A percentile compares a stretch with the other conserved stretches of the same genome.
These are phyloP conservation scores for Sitophilus oryzae DNA, from an alignment of 1,140 invertebrate species.

Conservation along the genomic window DNA sequence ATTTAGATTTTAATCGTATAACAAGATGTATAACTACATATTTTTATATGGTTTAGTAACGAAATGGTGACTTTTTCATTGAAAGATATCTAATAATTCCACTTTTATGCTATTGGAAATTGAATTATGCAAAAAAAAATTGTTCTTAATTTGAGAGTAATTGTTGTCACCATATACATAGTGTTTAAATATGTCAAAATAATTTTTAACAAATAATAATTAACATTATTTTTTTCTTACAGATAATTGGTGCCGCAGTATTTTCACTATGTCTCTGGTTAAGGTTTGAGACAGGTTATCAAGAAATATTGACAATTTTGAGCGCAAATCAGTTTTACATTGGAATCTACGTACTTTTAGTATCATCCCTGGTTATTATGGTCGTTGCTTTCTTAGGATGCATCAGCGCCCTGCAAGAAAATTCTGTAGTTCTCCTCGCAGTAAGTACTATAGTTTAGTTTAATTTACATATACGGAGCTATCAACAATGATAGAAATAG, in stretches of 20 bases:
- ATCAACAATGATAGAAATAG: too few species aligned
- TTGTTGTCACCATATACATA: too few species aligned
- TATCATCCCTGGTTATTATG: conserved; percentile 63
- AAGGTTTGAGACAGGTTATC: conserved; percentile 68
- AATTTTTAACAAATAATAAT: too few species aligned
- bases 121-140: too few species aligned
- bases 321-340: conserved; percentile 71
- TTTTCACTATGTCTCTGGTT: conserved; percentile 77
- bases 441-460: conserved; percentile 48
- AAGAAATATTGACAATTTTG: conserved; percentile 71
- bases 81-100: too few species aligned
- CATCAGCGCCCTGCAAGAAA: conserved; percentile 64
- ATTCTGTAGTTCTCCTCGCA: conserved; percentile 51
- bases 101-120: too few species aligned
- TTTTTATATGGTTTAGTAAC: too few species aligned
- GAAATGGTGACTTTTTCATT: too few species aligned
- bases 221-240: conserved; percentile 43
- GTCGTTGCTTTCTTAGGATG: conserved; percentile 69
- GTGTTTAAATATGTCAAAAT: too few species aligned
- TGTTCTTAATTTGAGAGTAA: too few species aligned
- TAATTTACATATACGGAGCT: background rate
- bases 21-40: too few species aligned
- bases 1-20: too few species aligned
- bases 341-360: conserved; percentile 72
- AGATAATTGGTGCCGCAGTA: conserved; percentile 68